Evolutionary conservation across 1,140 invertebrate genomes (phyloP).

Genomic region (Ips typographus): DNA sequence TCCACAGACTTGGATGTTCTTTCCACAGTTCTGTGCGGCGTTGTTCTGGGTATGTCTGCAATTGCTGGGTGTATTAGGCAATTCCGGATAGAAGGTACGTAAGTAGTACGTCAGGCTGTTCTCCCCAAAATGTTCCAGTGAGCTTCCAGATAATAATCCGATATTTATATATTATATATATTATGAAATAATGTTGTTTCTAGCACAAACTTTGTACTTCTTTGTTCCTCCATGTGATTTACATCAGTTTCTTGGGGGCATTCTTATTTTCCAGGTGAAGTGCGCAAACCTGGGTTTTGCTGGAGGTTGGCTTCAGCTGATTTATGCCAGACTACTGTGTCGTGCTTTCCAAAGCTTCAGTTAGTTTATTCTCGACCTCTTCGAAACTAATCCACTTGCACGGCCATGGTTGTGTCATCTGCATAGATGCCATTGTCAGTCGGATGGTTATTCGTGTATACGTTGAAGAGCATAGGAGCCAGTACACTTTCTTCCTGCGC

Average conservation of each 20-base stretch:
- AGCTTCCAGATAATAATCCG: not conserved
- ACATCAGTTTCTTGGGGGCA: too few relatives aligned
- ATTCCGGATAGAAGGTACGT: too few relatives aligned
- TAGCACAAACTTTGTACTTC: too few relatives aligned
- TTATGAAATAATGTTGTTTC: too few relatives aligned
- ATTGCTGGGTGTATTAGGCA: not conserved
- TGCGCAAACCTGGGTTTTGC: conserved; percentile 4
- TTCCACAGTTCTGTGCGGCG: not conserved
- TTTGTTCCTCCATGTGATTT: too few relatives aligned
- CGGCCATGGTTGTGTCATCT: too few relatives aligned
- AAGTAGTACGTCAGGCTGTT: not conserved
- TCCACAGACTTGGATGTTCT: not conserved
- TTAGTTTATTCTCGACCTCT: conserved; percentile 10
- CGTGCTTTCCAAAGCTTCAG: not conserved
- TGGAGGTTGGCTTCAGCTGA: conserved; percentile 4
- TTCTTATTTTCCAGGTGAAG: not conserved
- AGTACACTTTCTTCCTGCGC: too few relatives aligned
- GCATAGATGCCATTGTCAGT: too few relatives aligned
- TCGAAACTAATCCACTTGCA: not conserved
- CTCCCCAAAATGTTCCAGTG: not conserved
- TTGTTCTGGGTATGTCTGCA: conserved; percentile 1
- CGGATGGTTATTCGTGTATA: too few relatives aligned
- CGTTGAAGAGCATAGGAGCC: too few relatives aligned
- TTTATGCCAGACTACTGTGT: not conserved
- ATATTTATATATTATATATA: too few relatives aligned